Base-by-base conservation (phyloP, 2,113 vertebrate species). In the Orcinus orca region DNA sequence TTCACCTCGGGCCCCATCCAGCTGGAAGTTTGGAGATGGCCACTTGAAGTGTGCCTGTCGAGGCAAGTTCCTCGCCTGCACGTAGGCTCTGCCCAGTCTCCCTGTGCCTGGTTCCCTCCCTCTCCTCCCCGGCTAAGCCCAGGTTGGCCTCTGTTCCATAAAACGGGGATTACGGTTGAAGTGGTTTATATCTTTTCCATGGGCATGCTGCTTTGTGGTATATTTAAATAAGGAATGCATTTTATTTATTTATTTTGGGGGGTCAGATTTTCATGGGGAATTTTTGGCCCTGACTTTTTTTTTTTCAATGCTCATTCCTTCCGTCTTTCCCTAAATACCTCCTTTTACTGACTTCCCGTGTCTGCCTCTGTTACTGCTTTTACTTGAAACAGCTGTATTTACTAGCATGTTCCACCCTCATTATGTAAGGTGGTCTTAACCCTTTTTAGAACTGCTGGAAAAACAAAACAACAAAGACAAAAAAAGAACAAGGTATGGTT, bases 311-410 rank as follows among this genome's bases (percentile, higher is more conserved):
- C 41, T 87, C 70, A 58, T 92, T 95, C 92, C 74, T 95, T 94
- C 90, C 81, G 1, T 94, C 87, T 97, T 96, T 94, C 71, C 93
- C 55, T 94, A 96, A 95, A 90, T 82, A 82, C 76, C 76, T 86
- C 15, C 80, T 94, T 92, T 90, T 97, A n/a, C 73, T 63, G 74
- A 85, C 91, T 97, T 92, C 85, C 73, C 41, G 0, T 73, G 88
- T 85, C 92, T 90, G 93, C 90, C 62, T 95, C 87, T 55, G 63
- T 94, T 88, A 41, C 85, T 70, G 88, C 80, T 91, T 97, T 98
- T 90, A 96, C 98, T 94, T 94, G 90, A 97, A 96, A 96, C 97
- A 97, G 92, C 97, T 97, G 95, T 97, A 93, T 97, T 97, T 97
- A 93, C 93, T 94, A 95, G 80, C 60, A n/a, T 21, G 38, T 81